phyloP scores from a whole-genome alignment of 92 coral and sea anemone genomes.

The Galaxea fascicularis region DNA sequence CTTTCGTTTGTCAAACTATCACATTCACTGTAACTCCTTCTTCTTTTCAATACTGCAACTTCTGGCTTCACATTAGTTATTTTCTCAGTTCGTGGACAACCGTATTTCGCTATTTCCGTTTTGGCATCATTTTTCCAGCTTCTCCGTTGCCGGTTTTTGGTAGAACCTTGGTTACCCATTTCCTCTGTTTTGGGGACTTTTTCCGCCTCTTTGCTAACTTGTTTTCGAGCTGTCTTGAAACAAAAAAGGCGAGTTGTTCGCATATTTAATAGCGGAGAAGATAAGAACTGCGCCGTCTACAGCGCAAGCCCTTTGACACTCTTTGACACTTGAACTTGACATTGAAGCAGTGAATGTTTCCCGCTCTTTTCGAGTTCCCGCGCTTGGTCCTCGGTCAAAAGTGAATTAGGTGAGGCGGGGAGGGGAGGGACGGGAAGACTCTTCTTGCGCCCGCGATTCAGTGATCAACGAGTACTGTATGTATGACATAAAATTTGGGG shows the following conservation, averaged over 20 bases:
- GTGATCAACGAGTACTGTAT: background rate
- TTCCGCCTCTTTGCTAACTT: background rate
- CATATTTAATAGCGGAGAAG: conserved; percentile 17
- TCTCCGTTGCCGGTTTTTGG: background rate
- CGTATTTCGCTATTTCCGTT: conserved; percentile 13
- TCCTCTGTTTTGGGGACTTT: background rate
- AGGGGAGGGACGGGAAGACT: conserved; percentile 1
- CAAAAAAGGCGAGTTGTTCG: conserved; percentile 37
- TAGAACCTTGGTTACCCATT: conserved; percentile 53
- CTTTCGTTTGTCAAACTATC: conserved; percentile 46
- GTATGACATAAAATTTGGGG: background rate
- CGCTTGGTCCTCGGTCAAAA: background rate
- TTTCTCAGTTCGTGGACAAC: conserved; percentile 40
- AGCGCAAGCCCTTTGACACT: conserved; percentile 35
- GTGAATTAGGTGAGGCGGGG: conserved; percentile 10
- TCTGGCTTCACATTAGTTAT: conserved; percentile 36
- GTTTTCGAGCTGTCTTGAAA: background rate
- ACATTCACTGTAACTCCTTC: conserved; percentile 56
- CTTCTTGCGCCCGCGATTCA: conserved; percentile 16
- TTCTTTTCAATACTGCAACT: conserved; percentile 49
- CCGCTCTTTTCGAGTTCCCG: conserved; percentile 39
- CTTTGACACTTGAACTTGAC: too few relatives aligned
- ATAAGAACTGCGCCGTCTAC: conserved; percentile 15
- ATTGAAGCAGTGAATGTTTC: conserved; percentile 17
- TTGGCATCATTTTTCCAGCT: conserved; percentile 22